Base-by-base conservation (phyloP, 2,797 vertebrate genomes). In the Urosaurus nigricauda region DNA sequence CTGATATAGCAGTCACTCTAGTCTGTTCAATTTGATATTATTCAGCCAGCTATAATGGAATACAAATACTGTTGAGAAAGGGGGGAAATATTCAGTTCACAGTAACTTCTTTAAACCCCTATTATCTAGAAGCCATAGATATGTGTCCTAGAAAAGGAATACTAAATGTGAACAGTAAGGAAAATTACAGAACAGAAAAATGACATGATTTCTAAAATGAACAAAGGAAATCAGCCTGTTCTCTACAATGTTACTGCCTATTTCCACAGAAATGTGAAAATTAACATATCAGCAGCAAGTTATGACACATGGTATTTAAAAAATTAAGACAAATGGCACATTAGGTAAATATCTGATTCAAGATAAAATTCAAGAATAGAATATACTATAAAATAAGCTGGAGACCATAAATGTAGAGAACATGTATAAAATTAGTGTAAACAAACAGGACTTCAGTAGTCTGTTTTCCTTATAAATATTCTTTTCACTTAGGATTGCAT, bases 241-340 rank as follows among this genome's bases (percentile, higher is more conserved):
- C 92, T 87, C 85, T 89, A n/a, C 88, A 88, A 35, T 73, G 78
- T 85, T 19, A 3, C 74, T 81, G 35, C 5, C 17, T 87, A 82
- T 58, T 32, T 17, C n/a, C 0, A 0, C 51, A 0, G 86, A 71
- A 87, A 24, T 51, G 29, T 81, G 53, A 84, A 79, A 92, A 87
- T 2, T 7, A 56, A 40, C 51, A 79, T 51, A 87, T 6, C 1
- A 93, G 60, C 81, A 88, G 24, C 51, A 79, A 14, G 85, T 5
- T 63, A 82, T 58, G 82, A 56, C 87, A 58, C 60, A 89, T 79
- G 13, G 17, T 83, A 26, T 9, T 80, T 87, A 35, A 89, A 91
- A 43, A 47, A 77, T 77, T 85, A 68, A 14, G 58, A 37, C 12
- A 51, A 24, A 37, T 5, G 47, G 37, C 0, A 51, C 68, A 26